phyloP scores from a whole-genome alignment of 2,797 vertebrate genomes.

The Thamnophis elegans region DNA sequence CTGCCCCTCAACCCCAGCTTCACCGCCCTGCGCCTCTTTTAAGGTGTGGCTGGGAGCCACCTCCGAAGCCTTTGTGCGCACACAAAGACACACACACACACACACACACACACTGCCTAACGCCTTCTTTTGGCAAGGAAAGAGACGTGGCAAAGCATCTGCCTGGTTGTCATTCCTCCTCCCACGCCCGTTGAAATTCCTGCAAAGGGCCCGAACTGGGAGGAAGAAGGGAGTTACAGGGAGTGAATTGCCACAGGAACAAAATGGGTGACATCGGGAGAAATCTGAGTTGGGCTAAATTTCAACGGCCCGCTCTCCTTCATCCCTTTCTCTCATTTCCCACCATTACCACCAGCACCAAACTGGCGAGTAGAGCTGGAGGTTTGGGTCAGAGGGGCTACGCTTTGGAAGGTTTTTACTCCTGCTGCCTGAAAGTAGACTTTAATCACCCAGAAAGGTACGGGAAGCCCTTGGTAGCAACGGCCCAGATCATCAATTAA shows the following conservation, averaged over 20 bases:
- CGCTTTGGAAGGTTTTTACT: background rate
- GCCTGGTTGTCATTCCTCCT: background rate
- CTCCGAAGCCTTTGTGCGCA: background rate
- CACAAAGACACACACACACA: fast-evolving
- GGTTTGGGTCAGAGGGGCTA: background rate
- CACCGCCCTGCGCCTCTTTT: background rate
- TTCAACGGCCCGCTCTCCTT: background rate
- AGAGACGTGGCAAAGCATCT: background rate
- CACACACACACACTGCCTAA: background rate
- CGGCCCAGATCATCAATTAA: background rate
- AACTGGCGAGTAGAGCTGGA: too few species aligned
- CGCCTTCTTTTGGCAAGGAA: background rate
- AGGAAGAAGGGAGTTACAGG: too few species aligned
- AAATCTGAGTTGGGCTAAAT: background rate
- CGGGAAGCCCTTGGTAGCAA: too few species aligned
- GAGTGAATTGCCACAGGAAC: background rate
- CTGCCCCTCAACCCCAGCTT: fast-evolving
- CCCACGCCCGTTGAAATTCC: background rate
- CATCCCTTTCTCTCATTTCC: background rate
- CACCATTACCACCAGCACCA: too few species aligned
- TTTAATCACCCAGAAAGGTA: background rate
- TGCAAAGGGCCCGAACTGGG: background rate
- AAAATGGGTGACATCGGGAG: background rate
- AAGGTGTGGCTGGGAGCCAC: background rate
- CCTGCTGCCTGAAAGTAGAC: background rate